phyloP scores from a whole-genome alignment of 2,797 vertebrate genomes.

The Hirundo rustica region DNA sequence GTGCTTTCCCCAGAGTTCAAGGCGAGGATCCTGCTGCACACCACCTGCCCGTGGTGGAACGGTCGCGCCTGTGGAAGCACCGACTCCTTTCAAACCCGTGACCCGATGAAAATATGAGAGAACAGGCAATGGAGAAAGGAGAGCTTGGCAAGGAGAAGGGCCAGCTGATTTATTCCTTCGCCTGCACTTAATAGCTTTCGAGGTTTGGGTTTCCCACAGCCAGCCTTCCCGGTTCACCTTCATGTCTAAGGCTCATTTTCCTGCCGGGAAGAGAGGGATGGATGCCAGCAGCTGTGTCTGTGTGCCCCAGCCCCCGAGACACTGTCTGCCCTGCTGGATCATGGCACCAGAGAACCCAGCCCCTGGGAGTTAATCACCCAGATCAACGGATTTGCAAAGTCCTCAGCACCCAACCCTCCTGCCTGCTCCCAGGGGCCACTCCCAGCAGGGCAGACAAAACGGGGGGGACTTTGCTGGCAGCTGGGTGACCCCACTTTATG shows the following conservation, averaged over 20 bases:
- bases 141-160: not conserved
- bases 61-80: not conserved
- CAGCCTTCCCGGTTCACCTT: not conserved
- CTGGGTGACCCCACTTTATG: not conserved
- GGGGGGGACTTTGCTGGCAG: not conserved
- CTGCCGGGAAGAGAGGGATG: not conserved
- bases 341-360: not conserved
- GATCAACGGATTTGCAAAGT: not conserved
- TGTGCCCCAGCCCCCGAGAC: not conserved
- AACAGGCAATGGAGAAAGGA: not conserved
- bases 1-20: not conserved
- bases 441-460: not conserved
- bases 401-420: not conserved
- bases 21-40: not conserved
- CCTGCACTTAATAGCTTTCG: not conserved
- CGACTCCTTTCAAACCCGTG: not conserved
- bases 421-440: not conserved
- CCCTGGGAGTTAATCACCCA: not conserved
- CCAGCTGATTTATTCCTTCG: not conserved
- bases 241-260: not conserved
- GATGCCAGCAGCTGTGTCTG: not conserved
- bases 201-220: not conserved
- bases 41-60: not conserved
- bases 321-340: not conserved
- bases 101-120: not conserved